phyloP scores from a whole-genome alignment of 1,140 invertebrate genomes.

The Charaxes varanes region DNA sequence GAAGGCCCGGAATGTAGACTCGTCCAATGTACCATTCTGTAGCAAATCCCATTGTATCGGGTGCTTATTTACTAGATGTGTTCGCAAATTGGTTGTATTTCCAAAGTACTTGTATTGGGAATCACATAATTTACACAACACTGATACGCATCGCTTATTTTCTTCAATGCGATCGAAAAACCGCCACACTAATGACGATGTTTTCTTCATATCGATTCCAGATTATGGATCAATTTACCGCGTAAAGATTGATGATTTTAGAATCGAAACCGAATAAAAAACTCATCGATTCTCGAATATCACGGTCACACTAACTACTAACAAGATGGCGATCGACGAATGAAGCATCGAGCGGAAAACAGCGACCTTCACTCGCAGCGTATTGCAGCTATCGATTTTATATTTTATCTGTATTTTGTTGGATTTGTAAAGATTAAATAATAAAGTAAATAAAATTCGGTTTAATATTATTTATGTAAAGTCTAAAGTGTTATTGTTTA shows the following conservation, averaged over 20 bases:
- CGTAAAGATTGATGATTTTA: slow-evolving; percentile 38
- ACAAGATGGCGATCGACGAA: slow-evolving; percentile 59
- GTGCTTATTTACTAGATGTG: slow-evolving; percentile 58
- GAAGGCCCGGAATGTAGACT: slow-evolving; percentile 32
- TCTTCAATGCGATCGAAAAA: slow-evolving; percentile 64
- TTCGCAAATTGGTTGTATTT: slow-evolving; percentile 61
- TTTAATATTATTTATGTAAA: too few species aligned
- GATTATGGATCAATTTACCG: slow-evolving; percentile 46
- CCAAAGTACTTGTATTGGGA: slow-evolving; percentile 62
- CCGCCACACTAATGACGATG: slow-evolving; percentile 58
- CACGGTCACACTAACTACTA: slow-evolving; percentile 36
- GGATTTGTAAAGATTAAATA: too few species aligned
- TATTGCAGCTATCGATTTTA: not conserved
- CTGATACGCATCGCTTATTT: slow-evolving; percentile 47
- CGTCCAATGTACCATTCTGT: slow-evolving; percentile 50
- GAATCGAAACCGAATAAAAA: slow-evolving; percentile 48
- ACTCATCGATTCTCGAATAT: slow-evolving; percentile 51
- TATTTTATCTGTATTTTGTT: slow-evolving; percentile 14
- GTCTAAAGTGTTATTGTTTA: too few species aligned
- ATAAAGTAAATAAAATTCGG: too few species aligned
- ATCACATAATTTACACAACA: slow-evolving; percentile 67
- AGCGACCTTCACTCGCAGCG: slow-evolving; percentile 34
- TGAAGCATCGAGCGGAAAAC: slow-evolving; percentile 39
- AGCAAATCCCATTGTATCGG: slow-evolving; percentile 62
- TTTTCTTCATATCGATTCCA: slow-evolving; percentile 62